Evolutionary conservation across 2,888 invertebrate genomes (phyloP), one percentile per base, ranked within the genome.

Genomic region (Euzophera pinguis): DNA sequence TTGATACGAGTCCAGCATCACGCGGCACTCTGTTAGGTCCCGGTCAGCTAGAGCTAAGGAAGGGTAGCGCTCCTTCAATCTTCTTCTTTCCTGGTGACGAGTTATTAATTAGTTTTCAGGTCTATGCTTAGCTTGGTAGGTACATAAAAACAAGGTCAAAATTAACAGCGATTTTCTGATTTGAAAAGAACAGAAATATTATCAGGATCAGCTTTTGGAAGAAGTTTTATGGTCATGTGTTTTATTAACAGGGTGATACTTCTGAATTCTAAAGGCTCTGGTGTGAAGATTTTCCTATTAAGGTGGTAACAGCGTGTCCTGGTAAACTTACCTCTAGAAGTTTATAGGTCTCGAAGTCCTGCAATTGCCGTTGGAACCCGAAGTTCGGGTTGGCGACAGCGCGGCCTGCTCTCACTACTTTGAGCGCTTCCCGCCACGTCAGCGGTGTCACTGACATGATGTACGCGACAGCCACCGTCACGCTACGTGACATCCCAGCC

Each of bases 401-500:
- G 55, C 98, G 92, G 37, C 98, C 97, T 0, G 97, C 97, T 57
- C 98, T 92, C 48, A 99, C 97, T 57, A 98, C 97, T 87, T 98
- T 97, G 57, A 98, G 88, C 0, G 98, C 95, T 73, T 98, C 98
- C 66, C 97, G 95, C 97, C 98, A 98, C 53, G 93, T 94, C 47
- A 98, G 92, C 58, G 94, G 91, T 27, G 98, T 98, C 57, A 96
- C 96, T 43, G 97, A 95, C 98, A 99, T 98, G 60, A 99, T 95
- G 88, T 99, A 99, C 38, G 98, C 98, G 53, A 98, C 97, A 0
- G 97, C 96, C 51, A 99, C 96, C 0, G 99, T 98, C 62, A 98
- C 98, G 73, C 98, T 98, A 16, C 99, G 93, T 0, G 98, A 98
- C 95, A 99, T 98, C 29, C 99, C 99, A 14, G 98, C 99, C 75